Conservation (phyloP, 2,113 vertebrate genomes). For the Pluvialis apricaria region DNA sequence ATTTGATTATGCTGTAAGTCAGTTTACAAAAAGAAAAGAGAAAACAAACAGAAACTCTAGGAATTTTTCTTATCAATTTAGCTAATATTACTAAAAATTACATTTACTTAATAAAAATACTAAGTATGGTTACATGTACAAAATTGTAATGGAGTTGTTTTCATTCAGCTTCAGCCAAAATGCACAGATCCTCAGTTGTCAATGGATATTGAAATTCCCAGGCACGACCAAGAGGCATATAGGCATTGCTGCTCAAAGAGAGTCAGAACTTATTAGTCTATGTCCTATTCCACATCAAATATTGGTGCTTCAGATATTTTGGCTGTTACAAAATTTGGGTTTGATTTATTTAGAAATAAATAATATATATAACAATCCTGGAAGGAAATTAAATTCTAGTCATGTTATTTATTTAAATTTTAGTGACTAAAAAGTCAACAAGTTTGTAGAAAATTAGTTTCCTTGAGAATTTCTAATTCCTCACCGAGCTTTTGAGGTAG, state of each 20-base stretch:
- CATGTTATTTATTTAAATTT: not conserved
- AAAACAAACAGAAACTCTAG: not conserved
- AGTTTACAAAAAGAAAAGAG: not conserved
- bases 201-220: not conserved
- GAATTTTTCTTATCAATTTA: not conserved
- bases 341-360: not conserved
- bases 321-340: not conserved
- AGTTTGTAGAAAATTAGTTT: not conserved
- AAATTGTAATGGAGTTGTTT: not conserved
- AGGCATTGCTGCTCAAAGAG: not conserved
- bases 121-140: not conserved
- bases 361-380: not conserved
- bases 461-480: not conserved
- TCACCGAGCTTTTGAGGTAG: not conserved
- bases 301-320: not conserved
- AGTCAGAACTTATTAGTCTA: not conserved
- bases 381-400: not conserved
- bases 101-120: not conserved
- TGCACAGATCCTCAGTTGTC: not conserved
- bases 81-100: not conserved
- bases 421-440: not conserved
- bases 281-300: not conserved
- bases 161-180: not conserved
- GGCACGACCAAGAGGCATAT: not conserved
- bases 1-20: not conserved